Percentiles rank a stretch among this genome's conserved stretches.
phyloP scores from a whole-genome alignment of 2,888 invertebrate species.

The Xestoiulus laeticollis region DNA sequence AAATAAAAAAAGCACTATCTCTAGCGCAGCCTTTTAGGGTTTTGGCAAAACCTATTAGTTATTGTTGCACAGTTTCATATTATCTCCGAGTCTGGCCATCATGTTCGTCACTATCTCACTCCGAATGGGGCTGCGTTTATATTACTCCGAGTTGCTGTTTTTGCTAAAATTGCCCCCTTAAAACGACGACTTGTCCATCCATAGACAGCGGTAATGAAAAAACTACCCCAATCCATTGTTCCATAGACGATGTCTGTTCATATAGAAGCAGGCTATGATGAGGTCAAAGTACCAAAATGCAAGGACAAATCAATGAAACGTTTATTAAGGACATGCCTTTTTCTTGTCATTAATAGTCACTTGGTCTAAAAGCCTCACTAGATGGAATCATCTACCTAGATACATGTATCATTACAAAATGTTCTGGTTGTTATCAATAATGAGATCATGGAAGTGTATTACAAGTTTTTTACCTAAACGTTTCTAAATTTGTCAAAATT shows the following conservation, averaged over 20 bases:
- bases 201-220: not conserved
- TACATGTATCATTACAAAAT: too few relatives aligned
- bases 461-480: too few relatives aligned
- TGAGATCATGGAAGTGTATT: too few relatives aligned
- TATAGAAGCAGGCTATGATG: not conserved
- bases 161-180: not conserved
- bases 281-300: not conserved
- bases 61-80: slow-evolving; percentile 26
- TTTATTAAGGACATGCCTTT: not conserved
- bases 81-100: not conserved
- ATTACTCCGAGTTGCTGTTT: not conserved
- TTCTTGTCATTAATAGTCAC: not conserved
- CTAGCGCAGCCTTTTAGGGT: not conserved
- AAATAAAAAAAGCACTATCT: slow-evolving; percentile 6
- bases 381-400: too few relatives aligned
- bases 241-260: not conserved
- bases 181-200: not conserved
- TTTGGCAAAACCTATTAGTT: slow-evolving; percentile 26
- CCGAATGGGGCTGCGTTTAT: not conserved
- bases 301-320: slow-evolving; percentile 1
- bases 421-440: too few relatives aligned
- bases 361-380: too few relatives aligned
- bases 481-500: too few relatives aligned
- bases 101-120: not conserved
- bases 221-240: not conserved